Evolutionary conservation across 1,140 invertebrate species (phyloP).

Genomic region (Drosophila gunungcola): DNA sequence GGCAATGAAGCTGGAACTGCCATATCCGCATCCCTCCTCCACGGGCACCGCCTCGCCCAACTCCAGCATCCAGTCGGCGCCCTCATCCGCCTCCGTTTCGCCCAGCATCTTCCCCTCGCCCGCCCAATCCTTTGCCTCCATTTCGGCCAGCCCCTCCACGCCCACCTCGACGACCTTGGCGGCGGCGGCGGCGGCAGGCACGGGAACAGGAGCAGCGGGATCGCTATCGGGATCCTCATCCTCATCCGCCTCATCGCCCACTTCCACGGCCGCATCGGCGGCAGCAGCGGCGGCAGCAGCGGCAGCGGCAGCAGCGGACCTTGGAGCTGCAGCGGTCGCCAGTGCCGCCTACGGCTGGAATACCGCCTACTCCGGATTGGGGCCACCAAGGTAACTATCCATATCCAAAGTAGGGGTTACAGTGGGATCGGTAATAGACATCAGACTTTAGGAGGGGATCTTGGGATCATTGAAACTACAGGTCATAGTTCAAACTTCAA

Average conservation of each 20-base stretch:
- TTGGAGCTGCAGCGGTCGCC: conserved; percentile 77
- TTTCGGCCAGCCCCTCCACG: conserved; percentile 66
- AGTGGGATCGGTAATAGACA: no score
- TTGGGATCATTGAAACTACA: no score
- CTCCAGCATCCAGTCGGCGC: conserved; percentile 77
- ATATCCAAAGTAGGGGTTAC: no score
- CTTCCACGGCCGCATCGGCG: conserved; percentile 32
- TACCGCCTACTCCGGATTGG: conserved; percentile 68
- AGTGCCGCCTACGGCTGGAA: conserved; percentile 80
- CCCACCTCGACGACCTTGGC: conserved; percentile 61
- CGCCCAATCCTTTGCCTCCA: conserved; percentile 75
- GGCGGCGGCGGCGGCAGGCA: conserved; percentile 29
- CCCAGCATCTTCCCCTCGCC: conserved; percentile 80
- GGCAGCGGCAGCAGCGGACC: conserved; percentile 66
- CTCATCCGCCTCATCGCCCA: conserved; percentile 26
- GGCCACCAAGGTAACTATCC: conserved; percentile 71
- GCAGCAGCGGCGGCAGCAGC: conserved; percentile 62
- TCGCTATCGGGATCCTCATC: conserved; percentile 5
- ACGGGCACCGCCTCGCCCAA: conserved; percentile 81
- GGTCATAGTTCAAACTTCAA: not conserved
- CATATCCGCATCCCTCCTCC: conserved; percentile 82
- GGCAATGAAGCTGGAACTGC: conserved; percentile 80
- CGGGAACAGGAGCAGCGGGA: not conserved
- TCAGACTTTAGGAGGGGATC: no score
- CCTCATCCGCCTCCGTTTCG: conserved; percentile 78